phyloP scores from a whole-genome alignment of 2,113 vertebrate species.

The Trematomus loennbergii region DNA sequence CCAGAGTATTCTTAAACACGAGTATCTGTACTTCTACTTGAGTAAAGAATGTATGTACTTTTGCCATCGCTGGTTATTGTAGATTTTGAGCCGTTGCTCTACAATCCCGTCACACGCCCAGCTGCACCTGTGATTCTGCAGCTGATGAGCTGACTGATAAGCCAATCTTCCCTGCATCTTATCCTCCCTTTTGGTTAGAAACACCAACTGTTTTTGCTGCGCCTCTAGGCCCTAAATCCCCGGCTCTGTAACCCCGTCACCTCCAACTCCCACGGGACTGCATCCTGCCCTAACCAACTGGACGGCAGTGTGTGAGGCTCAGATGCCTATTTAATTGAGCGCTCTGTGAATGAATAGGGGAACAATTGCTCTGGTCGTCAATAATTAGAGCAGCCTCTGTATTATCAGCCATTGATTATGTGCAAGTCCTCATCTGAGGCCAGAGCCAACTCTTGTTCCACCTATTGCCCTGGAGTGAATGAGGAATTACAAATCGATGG shows the following conservation, averaged over 20 bases:
- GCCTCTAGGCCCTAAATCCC: constrained; percentile 48
- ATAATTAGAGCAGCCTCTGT: constrained; percentile 57
- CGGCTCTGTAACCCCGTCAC: constrained; percentile 51
- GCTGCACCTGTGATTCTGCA: constrained; percentile 57
- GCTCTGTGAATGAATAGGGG: constrained; percentile 46
- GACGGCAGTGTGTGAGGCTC: neutral
- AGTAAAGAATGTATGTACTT: too few species aligned
- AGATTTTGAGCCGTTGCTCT: constrained; percentile 33
- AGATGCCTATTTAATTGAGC: constrained; percentile 56
- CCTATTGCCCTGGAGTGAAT: constrained; percentile 55
- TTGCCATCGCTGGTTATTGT: neutral
- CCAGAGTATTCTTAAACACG: too few species aligned
- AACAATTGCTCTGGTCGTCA: constrained; percentile 54
- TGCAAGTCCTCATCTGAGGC: constrained; percentile 61
- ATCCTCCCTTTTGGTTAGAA: constrained; percentile 14
- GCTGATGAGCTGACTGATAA: constrained; percentile 65
- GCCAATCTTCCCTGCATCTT: constrained; percentile 54
- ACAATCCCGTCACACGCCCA: constrained; percentile 18
- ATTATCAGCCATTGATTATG: constrained; percentile 74
- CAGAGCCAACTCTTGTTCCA: constrained; percentile 45
- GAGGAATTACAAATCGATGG: constrained; percentile 72
- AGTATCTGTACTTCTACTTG: too few species aligned
- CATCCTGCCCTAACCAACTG: constrained; percentile 52
- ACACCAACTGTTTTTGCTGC: constrained; percentile 33
- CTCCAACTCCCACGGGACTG: constrained; percentile 47